Percentiles rank a stretch among this genome's conserved stretches.
Evolutionary conservation across 2,797 vertebrate genomes (phyloP).

Genomic region (Nothura maculosa): DNA sequence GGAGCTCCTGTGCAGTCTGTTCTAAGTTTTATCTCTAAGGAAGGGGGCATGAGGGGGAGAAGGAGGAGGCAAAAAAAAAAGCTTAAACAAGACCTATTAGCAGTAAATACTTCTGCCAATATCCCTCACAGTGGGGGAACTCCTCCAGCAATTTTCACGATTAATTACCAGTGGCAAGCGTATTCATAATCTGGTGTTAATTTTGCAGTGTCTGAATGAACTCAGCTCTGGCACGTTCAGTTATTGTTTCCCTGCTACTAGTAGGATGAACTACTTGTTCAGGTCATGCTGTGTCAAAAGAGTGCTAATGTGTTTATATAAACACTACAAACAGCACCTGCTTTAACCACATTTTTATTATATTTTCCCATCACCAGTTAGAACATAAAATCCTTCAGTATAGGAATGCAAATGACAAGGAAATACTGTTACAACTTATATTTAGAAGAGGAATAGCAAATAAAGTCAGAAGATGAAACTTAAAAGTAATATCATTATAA

Average conservation of each 20-base stretch:
- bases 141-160: constrained; percentile 77
- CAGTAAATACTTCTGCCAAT: constrained; percentile 84
- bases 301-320: constrained; percentile 77
- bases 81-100: constrained; percentile 86
- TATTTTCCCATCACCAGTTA: constrained; percentile 41
- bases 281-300: constrained; percentile 76
- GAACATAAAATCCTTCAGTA: constrained; percentile 34
- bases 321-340: constrained; percentile 69
- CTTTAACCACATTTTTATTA: constrained; percentile 67
- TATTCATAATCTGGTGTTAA: constrained; percentile 88
- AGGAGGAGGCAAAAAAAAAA: constrained; percentile 74
- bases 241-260: constrained; percentile 80
- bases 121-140: constrained; percentile 82
- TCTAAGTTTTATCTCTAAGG: constrained; percentile 65
- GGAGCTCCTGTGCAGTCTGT: constrained; percentile 41
- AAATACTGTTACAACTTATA: not conserved
- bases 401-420: not conserved
- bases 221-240: constrained; percentile 75
- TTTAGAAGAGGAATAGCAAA: not conserved
- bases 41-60: constrained; percentile 58
- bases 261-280: constrained; percentile 75
- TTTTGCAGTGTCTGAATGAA: constrained; percentile 84
- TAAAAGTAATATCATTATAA: not conserved
- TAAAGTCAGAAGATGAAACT: not conserved
- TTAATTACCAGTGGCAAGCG: constrained; percentile 82